Evolutionary conservation across 2,797 vertebrate species (phyloP).

Genomic region (Brachymystax lenok): DNA sequence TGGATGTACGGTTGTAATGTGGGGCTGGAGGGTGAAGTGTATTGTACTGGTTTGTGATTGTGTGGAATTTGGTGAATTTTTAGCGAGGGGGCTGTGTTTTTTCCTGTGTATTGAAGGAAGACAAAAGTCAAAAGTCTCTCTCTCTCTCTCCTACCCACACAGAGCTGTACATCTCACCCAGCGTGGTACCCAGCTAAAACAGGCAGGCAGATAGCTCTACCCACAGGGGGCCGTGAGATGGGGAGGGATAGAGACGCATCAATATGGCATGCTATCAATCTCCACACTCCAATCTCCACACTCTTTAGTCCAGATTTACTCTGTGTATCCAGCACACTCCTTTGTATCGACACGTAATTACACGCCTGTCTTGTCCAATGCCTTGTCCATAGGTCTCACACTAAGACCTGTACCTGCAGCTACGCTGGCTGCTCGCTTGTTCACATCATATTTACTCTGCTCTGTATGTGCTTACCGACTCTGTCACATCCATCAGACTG

Average conservation of each 20-base stretch:
- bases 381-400: not conserved
- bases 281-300: not conserved
- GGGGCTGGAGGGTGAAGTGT: too few species aligned
- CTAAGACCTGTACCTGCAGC: not conserved
- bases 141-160: not conserved
- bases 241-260: constrained; percentile 4
- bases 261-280: not conserved
- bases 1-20: too few species aligned
- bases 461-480: constrained; percentile 63
- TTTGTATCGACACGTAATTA: not conserved
- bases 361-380: not conserved
- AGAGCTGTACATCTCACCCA: constrained; percentile 48
- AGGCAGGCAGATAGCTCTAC: constrained; percentile 49
- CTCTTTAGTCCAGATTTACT: not conserved
- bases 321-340: not conserved
- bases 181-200: constrained; percentile 3
- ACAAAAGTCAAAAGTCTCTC: too few species aligned
- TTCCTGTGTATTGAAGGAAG: too few species aligned
- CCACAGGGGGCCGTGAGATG: constrained; percentile 48
- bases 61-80: too few species aligned
- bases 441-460: constrained; percentile 22
- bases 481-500: constrained; percentile 58
- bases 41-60: too few species aligned
- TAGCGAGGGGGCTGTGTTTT: not conserved
- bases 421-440: not conserved